Evolutionary conservation across 2,888 invertebrate genomes (phyloP).

Genomic region (Harpalus rufipes): DNA sequence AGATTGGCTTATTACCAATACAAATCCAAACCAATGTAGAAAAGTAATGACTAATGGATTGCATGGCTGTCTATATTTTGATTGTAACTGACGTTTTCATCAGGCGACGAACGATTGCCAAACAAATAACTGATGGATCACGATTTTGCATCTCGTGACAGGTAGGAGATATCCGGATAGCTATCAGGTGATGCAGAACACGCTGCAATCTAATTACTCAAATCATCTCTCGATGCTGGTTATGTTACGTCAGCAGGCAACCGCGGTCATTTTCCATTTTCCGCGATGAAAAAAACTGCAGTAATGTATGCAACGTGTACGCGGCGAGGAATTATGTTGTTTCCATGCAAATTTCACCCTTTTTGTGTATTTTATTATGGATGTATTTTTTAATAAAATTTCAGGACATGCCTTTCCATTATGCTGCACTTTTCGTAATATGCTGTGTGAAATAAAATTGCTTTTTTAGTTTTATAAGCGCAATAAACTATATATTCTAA

Average conservation of each 20-base stretch:
- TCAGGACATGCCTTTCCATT: constrained; percentile 46
- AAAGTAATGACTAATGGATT: neutral
- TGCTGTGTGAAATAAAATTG: constrained; percentile 17
- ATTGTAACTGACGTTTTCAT: constrained; percentile 33
- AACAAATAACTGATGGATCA: constrained; percentile 17
- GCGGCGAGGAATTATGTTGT: constrained; percentile 50
- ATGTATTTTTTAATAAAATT: constrained; percentile 55
- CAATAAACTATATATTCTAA: neutral
- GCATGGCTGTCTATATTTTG: constrained; percentile 7
- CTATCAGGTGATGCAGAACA: neutral
- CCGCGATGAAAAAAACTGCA: constrained; percentile 47
- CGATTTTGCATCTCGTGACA: constrained; percentile 12
- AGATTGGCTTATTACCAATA: neutral
- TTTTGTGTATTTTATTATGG: constrained; percentile 55
- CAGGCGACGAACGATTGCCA: neutral
- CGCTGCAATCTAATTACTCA: constrained; percentile 34
- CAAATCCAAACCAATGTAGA: neutral
- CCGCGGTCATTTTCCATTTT: constrained; percentile 32
- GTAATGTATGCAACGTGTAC: constrained; percentile 59
- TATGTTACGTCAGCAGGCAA: constrained; percentile 35
- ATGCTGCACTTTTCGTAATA: constrained; percentile 48
- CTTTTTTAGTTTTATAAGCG: neutral
- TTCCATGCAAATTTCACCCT: constrained; percentile 55
- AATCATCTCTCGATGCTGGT: constrained; percentile 49
- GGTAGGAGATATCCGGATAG: constrained; percentile 22